A percentile compares a stretch with the other conserved stretches of the same genome.
phyloP scores from a whole-genome alignment of 2,888 invertebrate genomes.

The Ichneumon xanthorius region DNA sequence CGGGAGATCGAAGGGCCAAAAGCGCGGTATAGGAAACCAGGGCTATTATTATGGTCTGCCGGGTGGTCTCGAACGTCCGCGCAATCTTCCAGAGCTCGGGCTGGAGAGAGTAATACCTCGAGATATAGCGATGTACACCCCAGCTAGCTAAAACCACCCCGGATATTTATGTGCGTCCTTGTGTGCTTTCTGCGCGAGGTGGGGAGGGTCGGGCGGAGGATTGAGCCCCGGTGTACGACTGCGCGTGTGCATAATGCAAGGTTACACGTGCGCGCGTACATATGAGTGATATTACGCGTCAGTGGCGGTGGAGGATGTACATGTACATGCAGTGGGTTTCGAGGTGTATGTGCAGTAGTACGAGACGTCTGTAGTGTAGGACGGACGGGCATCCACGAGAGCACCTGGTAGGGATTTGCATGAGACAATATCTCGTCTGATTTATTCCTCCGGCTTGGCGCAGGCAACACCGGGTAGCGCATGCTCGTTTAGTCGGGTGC shows the following conservation, averaged over 20 bases:
- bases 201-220: constrained; percentile 35
- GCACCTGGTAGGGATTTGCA: constrained; percentile 79
- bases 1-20: constrained; percentile 31
- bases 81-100: constrained; percentile 49
- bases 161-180: constrained; percentile 57
- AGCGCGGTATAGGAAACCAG: neutral
- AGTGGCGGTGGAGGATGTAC: constrained; percentile 11
- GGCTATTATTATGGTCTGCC: constrained; percentile 31
- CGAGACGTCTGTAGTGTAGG: constrained; percentile 44
- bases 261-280: constrained; percentile 37
- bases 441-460: constrained; percentile 75
- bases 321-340: constrained; percentile 4
- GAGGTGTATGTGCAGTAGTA: constrained; percentile 48
- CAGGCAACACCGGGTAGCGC: constrained; percentile 56
- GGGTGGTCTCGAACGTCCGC: constrained; percentile 41
- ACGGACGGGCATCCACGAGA: constrained; percentile 62
- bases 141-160: constrained; percentile 24
- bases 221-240: constrained; percentile 40
- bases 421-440: constrained; percentile 81
- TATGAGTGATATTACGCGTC: constrained; percentile 53
- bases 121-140: constrained; percentile 47
- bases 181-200: constrained; percentile 29
- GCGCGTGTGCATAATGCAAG: constrained; percentile 58
- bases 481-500: constrained; percentile 60
- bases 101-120: constrained; percentile 57